phyloP scores from a whole-genome alignment of 1,140 invertebrate species.

The Andricus grossulariae region DNA sequence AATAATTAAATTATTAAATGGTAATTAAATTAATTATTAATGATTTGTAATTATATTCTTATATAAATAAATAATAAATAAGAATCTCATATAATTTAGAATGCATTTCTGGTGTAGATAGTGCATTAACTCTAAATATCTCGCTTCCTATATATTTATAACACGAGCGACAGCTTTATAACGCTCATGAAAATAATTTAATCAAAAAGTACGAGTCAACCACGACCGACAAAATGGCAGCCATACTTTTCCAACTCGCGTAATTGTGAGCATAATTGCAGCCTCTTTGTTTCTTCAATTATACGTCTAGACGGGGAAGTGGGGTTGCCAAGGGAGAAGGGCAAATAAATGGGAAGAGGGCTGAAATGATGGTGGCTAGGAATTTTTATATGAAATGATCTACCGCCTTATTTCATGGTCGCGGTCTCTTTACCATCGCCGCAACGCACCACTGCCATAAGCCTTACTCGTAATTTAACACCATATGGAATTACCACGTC shows the following conservation, averaged over 20 bases:
- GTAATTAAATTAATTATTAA: too few relatives aligned
- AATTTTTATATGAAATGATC: constrained; percentile 57
- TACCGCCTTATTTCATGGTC: constrained; percentile 39
- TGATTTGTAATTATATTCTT: too few relatives aligned
- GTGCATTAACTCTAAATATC: not conserved
- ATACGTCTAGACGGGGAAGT: constrained; percentile 46
- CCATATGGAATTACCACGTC: not conserved
- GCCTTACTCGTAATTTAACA: constrained; percentile 21
- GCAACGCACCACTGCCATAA: not conserved
- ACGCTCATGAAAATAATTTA: constrained; percentile 44
- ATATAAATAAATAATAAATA: too few relatives aligned
- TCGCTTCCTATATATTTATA: not conserved
- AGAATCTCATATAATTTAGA: too few relatives aligned
- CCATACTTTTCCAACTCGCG: constrained; percentile 47
- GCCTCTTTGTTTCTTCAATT: constrained; percentile 59
- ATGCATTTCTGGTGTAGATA: too few relatives aligned
- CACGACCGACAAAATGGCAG: constrained; percentile 35
- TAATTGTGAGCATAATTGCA: constrained; percentile 58
- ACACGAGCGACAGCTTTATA: constrained; percentile 32
- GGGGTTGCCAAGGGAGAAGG: constrained; percentile 33
- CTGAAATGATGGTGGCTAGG: constrained; percentile 45
- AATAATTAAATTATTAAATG: too few relatives aligned
- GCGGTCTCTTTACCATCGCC: constrained; percentile 32
- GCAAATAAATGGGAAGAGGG: constrained; percentile 43
- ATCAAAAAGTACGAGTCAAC: constrained; percentile 49